These are phyloP conservation scores for Coleophora flavipennella DNA, from an alignment of 2,888 invertebrate species.

Conservation along the genomic window DNA sequence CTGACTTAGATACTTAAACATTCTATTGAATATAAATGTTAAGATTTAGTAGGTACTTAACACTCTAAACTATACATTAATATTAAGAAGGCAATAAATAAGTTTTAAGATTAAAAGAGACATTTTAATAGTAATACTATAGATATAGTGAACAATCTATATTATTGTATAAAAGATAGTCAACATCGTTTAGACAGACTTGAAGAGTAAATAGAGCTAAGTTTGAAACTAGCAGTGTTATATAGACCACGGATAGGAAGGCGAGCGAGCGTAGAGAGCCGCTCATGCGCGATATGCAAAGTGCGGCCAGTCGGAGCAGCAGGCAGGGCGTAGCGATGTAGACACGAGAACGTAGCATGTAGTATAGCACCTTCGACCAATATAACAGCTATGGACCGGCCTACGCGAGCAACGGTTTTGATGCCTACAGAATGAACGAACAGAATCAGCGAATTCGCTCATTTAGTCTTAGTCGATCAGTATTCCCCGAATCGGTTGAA, in stretches of 20 bases:
- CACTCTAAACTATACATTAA: not conserved
- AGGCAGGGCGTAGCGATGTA: slow-evolving; percentile 1
- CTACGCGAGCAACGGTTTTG: too few relatives aligned
- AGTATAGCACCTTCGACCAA: too few relatives aligned
- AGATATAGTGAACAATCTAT: slow-evolving; percentile 22
- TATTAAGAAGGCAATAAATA: slow-evolving; percentile 42
- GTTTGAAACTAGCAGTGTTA: slow-evolving; percentile 57
- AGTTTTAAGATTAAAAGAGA: slow-evolving; percentile 35
- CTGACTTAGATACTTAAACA: too few relatives aligned
- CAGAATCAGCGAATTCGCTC: too few relatives aligned
- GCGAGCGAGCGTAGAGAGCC: slow-evolving; percentile 30
- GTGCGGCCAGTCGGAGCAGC: not conserved
- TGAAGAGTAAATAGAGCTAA: slow-evolving; percentile 31
- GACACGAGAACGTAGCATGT: not conserved
- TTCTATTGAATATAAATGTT: too few relatives aligned
- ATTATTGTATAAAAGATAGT: slow-evolving; percentile 30
- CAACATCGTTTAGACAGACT: slow-evolving; percentile 32
- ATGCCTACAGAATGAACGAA: too few relatives aligned
- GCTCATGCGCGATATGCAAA: not conserved
- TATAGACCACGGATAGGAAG: slow-evolving; percentile 44
- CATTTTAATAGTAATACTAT: slow-evolving; percentile 26
- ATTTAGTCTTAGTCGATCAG: too few relatives aligned
- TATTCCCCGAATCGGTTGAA: too few relatives aligned
- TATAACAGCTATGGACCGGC: too few relatives aligned
- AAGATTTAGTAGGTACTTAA: too few relatives aligned